Evolutionary conservation across 2,888 invertebrate genomes (phyloP).

Genomic region (Drosophila colorata): DNA sequence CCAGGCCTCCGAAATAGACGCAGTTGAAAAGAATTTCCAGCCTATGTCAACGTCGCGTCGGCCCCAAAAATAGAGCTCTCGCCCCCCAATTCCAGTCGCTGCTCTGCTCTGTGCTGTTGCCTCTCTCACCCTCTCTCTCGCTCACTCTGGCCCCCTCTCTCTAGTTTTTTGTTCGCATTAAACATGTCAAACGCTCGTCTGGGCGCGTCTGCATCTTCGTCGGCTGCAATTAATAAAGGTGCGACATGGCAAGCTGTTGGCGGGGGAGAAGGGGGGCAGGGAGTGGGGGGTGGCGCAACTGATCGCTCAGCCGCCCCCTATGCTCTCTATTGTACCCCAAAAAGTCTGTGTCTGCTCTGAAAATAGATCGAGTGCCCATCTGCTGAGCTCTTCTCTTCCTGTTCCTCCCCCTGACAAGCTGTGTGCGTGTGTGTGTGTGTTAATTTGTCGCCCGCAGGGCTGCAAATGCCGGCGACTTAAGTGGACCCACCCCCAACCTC

Average conservation of each 20-base stretch:
- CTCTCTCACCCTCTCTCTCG: background rate
- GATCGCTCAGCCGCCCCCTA: slow-evolving; percentile 38
- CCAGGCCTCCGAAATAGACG: slow-evolving; percentile 44
- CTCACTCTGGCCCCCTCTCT: background rate
- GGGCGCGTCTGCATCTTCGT: slow-evolving; percentile 56
- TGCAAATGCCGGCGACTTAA: slow-evolving; percentile 56
- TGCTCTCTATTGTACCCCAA: background rate
- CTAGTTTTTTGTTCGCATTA: slow-evolving; percentile 73
- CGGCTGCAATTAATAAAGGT: slow-evolving; percentile 83
- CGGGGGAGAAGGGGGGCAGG: background rate
- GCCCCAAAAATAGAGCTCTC: slow-evolving; percentile 62
- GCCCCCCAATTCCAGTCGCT: slow-evolving; percentile 22
- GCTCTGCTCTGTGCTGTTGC: too few species aligned
- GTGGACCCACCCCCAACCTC: slow-evolving; percentile 38
- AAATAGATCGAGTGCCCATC: slow-evolving; percentile 48
- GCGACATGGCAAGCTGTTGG: slow-evolving; percentile 71
- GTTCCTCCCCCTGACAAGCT: slow-evolving; percentile 25
- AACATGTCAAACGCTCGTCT: slow-evolving; percentile 78
- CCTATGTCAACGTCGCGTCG: slow-evolving; percentile 67
- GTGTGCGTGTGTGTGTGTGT: slow-evolving; percentile 37
- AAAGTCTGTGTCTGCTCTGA: slow-evolving; percentile 37
- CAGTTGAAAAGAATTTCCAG: slow-evolving; percentile 66
- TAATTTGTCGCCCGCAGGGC: slow-evolving; percentile 63
- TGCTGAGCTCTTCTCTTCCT: slow-evolving; percentile 40
- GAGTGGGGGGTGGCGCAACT: slow-evolving; percentile 13